Evolutionary conservation across 1,140 invertebrate species (phyloP), one percentile per base, ranked within the genome.

Genomic region (Megalonaias nervosa): DNA sequence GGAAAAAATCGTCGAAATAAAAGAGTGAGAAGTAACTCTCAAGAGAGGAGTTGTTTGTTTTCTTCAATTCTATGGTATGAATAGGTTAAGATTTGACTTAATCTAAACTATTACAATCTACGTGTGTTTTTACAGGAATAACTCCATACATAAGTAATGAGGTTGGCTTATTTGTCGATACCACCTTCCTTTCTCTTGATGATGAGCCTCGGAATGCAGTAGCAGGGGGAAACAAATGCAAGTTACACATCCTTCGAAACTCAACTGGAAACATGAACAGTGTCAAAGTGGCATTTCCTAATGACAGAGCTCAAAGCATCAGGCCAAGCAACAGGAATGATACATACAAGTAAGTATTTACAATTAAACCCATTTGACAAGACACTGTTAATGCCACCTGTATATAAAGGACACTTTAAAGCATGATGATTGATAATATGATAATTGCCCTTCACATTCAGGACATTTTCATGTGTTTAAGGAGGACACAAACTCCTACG

Each of bases 81-180:
- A 48, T 48, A 48, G 0, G 6, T 48, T 6, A 48, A 48, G 6
- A 11, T 48, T 48, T 48, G 6, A 48, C 6, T 48, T 48, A 48
- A 48, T 48, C 38, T 11, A 48, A 48, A 48, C 6, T 48, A 6
- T 11, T 48, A 48, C 38, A 48, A 48, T 74, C 16, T 21, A n/a
- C 75, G n/a, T 75, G 79, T 67, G 58, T 82, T 62, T 62, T 75
- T 78, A 23, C 55, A 91, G 90, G 90, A 55, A 81, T 91, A 38
- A 91, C 88, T 48, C 91, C 91, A 64, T 85, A 87, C 70, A 89
- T 91, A 55, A 87, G 83, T n/a, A 90, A 90, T 86, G 90, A 91
- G 83, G 90, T 91, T 58, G 91, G 91, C 15, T 76, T 90, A 75
- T 89, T 84, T 83, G 84, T 86, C 2, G 86, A 89, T 48, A 89